Conservation (phyloP, 2,113 vertebrate genomes). For the Stegostoma tigrinum region DNA sequence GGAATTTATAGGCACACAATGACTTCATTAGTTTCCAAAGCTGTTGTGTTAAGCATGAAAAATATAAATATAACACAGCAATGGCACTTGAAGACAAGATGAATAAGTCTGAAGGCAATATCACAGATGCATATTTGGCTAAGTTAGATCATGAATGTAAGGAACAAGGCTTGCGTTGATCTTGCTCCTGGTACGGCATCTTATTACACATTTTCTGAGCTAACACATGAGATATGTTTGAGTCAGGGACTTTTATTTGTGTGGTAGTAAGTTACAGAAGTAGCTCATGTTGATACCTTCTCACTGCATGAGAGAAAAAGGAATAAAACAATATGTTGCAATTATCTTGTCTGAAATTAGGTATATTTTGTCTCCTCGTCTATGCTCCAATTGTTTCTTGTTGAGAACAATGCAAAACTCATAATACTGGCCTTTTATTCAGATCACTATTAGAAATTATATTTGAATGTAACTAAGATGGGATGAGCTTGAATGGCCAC, state of each 20-base stretch:
- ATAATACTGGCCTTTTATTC: not conserved
- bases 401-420: not conserved
- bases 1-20: not conserved
- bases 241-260: not conserved
- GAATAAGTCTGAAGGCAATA: not conserved
- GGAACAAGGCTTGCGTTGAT: not conserved
- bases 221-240: not conserved
- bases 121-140: not conserved
- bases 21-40: not conserved
- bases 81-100: not conserved
- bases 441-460: not conserved
- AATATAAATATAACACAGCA: not conserved
- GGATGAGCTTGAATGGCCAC: not conserved
- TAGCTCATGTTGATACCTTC: not conserved
- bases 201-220: not conserved
- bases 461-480: not conserved
- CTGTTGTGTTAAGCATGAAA: not conserved
- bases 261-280: not conserved
- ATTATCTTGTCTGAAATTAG: not conserved
- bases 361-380: not conserved
- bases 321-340: not conserved
- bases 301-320: not conserved
- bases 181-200: not conserved
- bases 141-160: not conserved
- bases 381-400: not conserved